Percentiles rank a stretch among this genome's conserved stretches.
phyloP scores from a whole-genome alignment of 2,888 invertebrate genomes.

The Blomia tropicalis region DNA sequence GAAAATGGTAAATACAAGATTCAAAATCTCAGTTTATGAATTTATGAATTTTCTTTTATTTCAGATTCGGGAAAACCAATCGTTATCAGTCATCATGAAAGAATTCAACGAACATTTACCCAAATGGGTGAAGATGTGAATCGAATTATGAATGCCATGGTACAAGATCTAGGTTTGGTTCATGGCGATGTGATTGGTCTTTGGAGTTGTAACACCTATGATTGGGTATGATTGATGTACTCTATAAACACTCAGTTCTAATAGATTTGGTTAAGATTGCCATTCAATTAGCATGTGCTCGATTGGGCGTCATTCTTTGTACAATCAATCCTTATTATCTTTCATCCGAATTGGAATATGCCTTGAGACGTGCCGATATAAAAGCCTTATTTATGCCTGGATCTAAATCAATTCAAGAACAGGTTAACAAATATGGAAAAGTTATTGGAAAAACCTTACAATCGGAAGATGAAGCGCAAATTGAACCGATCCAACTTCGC shows the following conservation, averaged over 20 bases:
- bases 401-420: conserved; percentile 6
- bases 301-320: conserved; percentile 18
- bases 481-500: conserved; percentile 4
- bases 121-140: conserved; percentile 20
- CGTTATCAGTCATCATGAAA: conserved; percentile 21
- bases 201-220: conserved; percentile 23
- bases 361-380: conserved; percentile 12
- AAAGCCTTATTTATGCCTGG: conserved; percentile 25
- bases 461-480: background rate
- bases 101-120: conserved; percentile 13
- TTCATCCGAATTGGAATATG: conserved; percentile 21
- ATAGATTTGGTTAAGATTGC: background rate
- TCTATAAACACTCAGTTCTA: background rate
- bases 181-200: conserved; percentile 24
- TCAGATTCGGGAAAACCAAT: background rate
- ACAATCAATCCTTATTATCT: conserved; percentile 26
- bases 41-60: too few species aligned
- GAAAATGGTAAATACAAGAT: too few species aligned
- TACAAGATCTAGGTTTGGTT: conserved; percentile 18
- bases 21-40: too few species aligned
- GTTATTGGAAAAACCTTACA: background rate
- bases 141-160: conserved; percentile 7
- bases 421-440: conserved; percentile 15
- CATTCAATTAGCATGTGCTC: conserved; percentile 21
- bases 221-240: conserved; percentile 14